Percentiles rank a stretch among this genome's conserved stretches.
Evolutionary conservation across 2,113 vertebrate species (phyloP).

Genomic region (Saimiri boliviensis): DNA sequence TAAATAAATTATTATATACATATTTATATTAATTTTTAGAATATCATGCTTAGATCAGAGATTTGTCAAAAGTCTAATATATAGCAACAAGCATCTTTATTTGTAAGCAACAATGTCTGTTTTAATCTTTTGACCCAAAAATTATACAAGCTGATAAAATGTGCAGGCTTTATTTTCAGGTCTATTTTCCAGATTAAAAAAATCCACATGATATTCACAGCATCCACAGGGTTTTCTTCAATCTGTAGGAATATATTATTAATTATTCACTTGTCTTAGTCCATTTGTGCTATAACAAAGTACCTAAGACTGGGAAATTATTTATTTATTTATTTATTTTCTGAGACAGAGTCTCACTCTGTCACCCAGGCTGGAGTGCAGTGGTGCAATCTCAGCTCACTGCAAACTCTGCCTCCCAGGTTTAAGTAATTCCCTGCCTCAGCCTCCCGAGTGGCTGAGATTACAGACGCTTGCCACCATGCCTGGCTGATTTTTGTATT

Average conservation of each 20-base stretch:
- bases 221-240: neutral
- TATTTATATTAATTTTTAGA: constrained; percentile 17
- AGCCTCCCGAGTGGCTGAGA: too few relatives aligned
- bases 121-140: constrained; percentile 34
- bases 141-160: constrained; percentile 7
- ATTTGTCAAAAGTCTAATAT: constrained; percentile 10
- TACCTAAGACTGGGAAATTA: neutral
- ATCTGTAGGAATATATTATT: neutral
- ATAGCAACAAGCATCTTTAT: neutral
- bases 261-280: neutral
- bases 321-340: too few relatives aligned
- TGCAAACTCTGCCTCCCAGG: too few relatives aligned
- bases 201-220: neutral
- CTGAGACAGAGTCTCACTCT: too few relatives aligned
- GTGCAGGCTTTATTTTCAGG: neutral
- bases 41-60: constrained; percentile 24
- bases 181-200: constrained; percentile 32
- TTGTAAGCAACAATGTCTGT: constrained; percentile 5
- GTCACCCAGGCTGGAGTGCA: too few relatives aligned
- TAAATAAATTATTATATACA: neutral
- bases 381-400: too few relatives aligned
- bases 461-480: too few relatives aligned
- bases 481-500: too few relatives aligned
- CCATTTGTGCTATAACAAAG: neutral
- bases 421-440: too few relatives aligned